Evolutionary conservation across 1,140 invertebrate genomes (phyloP).

Genomic region (Trypoxylus dichotomus): DNA sequence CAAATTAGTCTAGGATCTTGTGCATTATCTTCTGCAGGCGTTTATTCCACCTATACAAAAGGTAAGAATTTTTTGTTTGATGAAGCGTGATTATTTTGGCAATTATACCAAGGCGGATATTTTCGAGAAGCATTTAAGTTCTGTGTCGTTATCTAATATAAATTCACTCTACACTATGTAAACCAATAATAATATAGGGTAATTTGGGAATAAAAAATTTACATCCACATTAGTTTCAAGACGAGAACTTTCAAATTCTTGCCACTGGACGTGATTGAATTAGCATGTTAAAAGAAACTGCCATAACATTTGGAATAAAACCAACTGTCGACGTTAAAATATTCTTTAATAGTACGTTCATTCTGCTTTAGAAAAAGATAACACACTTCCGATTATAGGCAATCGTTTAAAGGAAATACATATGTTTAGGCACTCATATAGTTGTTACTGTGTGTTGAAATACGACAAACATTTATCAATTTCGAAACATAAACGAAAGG

Average conservation of each 20-base stretch:
- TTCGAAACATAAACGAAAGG: not conserved
- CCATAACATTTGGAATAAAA: not conserved
- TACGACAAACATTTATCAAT: not conserved
- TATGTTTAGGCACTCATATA: not conserved
- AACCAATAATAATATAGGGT: too few species aligned
- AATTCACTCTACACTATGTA: not conserved
- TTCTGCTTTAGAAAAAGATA: not conserved
- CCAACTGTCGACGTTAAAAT: not conserved
- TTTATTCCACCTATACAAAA: too few species aligned
- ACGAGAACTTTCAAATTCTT: not conserved
- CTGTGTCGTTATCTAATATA: too few species aligned
- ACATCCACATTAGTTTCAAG: not conserved
- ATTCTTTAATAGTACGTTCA: not conserved
- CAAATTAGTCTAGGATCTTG: too few species aligned
- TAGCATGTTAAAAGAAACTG: not conserved
- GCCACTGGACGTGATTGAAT: not conserved
- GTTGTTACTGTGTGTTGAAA: not conserved
- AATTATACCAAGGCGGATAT: too few species aligned
- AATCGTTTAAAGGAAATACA: not conserved
- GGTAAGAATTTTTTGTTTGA: too few species aligned
- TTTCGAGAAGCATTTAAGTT: too few species aligned
- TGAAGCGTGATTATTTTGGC: too few species aligned
- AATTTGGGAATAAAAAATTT: not conserved
- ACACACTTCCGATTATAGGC: not conserved
- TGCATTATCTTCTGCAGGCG: too few species aligned